phyloP scores from a whole-genome alignment of 1,140 invertebrate genomes.

The Pseudomyrmex flavicornis region DNA sequence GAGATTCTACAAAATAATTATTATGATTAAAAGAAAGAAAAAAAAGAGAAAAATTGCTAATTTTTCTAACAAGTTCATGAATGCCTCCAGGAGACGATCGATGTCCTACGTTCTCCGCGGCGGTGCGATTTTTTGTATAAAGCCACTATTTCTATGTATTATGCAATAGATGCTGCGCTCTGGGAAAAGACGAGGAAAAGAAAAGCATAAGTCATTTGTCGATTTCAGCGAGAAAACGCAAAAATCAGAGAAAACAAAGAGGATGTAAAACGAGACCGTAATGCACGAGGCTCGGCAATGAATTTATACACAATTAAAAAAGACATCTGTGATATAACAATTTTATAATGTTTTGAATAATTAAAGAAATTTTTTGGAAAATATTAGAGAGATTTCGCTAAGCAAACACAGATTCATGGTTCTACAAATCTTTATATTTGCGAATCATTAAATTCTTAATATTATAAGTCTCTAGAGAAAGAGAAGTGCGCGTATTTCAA shows the following conservation, averaged over 20 bases:
- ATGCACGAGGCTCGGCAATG: conserved; percentile 36
- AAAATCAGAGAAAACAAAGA: background rate
- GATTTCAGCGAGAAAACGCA: conserved; percentile 38
- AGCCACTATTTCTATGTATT: conserved; percentile 69
- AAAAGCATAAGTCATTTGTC: conserved; percentile 36
- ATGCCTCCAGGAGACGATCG: conserved; percentile 39
- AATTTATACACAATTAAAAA: conserved; percentile 22
- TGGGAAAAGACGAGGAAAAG: conserved; percentile 39
- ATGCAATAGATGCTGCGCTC: conserved; percentile 39
- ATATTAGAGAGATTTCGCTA: background rate
- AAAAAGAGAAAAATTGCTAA: conserved; percentile 50
- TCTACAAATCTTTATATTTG: conserved; percentile 1
- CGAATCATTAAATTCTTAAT: background rate
- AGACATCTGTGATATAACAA: conserved; percentile 8
- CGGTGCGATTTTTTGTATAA: conserved; percentile 60
- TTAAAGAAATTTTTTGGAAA: background rate
- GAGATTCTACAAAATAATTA: conserved; percentile 62
- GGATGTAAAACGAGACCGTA: conserved; percentile 1
- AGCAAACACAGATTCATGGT: background rate
- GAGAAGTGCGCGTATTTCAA: too few species aligned
- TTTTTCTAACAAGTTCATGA: conserved; percentile 65
- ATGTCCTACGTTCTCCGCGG: conserved; percentile 49
- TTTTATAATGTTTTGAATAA: conserved; percentile 15
- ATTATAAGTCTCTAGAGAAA: background rate
- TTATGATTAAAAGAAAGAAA: conserved; percentile 59